Evolutionary conservation across 2,113 vertebrate species (phyloP), one percentile per base, ranked within the genome.

Genomic region (Porphyrio hochstetteri): DNA sequence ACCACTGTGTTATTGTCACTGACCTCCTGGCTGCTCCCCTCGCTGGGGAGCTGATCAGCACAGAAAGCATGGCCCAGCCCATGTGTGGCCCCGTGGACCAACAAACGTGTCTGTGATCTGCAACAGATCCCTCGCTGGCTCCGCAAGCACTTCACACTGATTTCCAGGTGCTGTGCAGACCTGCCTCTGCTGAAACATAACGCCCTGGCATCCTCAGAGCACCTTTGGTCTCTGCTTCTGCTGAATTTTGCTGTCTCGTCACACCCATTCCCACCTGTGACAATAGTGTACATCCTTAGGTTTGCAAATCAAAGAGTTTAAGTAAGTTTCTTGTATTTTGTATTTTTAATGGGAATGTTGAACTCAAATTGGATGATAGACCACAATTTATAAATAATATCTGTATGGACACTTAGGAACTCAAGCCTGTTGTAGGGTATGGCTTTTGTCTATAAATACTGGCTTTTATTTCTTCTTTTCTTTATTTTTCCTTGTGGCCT

Each of bases 261-360:
- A 9, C 4, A 0, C 12, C 27, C 17, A 0, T 9, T 17, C 74
- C 24, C 44, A 42, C 28, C 74, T 5, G 1, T 1, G 0, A 3
- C 18, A 59, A 8, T 3, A 16, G 18, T 13, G 11, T 11, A 82
- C 35, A 3, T 29, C 56, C 56, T 33, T 20, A 9, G 55, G 21
- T 27, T 48, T 70, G 65, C 48, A 27, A 85, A 85, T 53, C 44
- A 4, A 48, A n/a, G 20, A 10, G 5, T 29, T 0, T 27, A 7
- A 59, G 19, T 24, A n/a, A 28, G 20, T 46, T 56, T 31, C 20
- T 44, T 6, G 0, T 2, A 5, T 24, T 53, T 74, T 33, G 17
- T 21, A 3, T 38, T 85, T 68, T 65, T 50, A 40, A 19, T 52
- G 31, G 44, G 52, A 50, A 38, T 16, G 36, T 12, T 68, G 42